Conservation (phyloP, 2,113 vertebrate species). For the Catharus minimus region DNA sequence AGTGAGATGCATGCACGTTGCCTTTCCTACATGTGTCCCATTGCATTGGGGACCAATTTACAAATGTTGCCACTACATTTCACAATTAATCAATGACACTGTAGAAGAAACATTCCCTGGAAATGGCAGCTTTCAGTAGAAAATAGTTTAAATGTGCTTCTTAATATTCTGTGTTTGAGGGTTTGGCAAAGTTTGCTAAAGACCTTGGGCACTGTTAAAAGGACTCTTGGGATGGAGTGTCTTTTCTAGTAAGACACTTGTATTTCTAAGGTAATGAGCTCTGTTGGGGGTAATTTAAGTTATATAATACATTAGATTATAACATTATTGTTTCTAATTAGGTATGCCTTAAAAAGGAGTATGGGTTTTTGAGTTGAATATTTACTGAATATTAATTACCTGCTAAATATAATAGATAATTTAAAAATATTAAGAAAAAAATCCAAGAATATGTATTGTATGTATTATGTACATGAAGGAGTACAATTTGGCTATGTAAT, state of each 20-base stretch:
- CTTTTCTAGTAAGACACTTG: not conserved
- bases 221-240: not conserved
- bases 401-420: accelerated
- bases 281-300: not conserved
- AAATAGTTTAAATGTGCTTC: not conserved
- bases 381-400: not conserved
- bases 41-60: not conserved
- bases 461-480: not conserved
- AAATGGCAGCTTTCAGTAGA: not conserved
- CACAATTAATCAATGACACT: not conserved
- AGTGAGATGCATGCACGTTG: not conserved
- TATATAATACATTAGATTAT: not conserved
- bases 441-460: not conserved
- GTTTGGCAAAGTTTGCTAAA: not conserved
- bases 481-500: not conserved
- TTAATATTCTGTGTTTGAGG: not conserved
- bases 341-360: not conserved
- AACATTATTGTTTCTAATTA: not conserved
- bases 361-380: not conserved
- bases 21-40: not conserved
- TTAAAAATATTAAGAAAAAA: not conserved
- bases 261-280: not conserved
- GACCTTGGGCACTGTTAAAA: not conserved
- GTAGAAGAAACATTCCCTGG: not conserved
- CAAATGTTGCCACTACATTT: not conserved